Conservation (phyloP, 2,113 vertebrate genomes). For the Notothenia rossii region DNA sequence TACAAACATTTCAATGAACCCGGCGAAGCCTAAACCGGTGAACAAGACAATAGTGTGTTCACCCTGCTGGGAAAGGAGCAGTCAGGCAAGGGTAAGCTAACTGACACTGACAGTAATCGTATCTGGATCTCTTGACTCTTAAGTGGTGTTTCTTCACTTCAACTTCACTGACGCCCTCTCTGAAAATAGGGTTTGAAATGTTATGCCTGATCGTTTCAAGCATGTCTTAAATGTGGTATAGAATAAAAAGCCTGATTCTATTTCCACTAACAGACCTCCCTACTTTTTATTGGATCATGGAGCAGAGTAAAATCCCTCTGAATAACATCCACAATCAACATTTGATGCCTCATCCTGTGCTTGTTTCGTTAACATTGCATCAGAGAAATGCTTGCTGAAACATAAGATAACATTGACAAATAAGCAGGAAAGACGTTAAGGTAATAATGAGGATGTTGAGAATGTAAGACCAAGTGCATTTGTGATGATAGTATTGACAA, state of each 20-base stretch:
- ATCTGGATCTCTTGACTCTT: constrained; percentile 26
- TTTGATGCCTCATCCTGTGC: background rate
- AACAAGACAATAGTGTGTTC: constrained; percentile 29
- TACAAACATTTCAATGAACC: constrained; percentile 37
- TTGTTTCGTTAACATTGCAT: background rate
- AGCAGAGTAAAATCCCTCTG: background rate
- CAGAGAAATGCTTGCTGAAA: background rate
- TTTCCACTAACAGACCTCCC: background rate
- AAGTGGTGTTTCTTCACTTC: constrained; percentile 19
- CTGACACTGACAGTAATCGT: constrained; percentile 44
- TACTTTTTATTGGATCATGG: background rate
- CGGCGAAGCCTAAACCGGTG: constrained; percentile 35
- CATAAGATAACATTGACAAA: background rate
- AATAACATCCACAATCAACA: background rate
- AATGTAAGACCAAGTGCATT: no score
- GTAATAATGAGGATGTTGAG: background rate
- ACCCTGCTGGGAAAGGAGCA: constrained; percentile 52
- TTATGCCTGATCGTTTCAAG: background rate
- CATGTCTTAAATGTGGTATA: background rate
- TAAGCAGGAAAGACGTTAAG: background rate
- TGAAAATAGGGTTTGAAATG: background rate
- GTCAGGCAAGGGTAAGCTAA: constrained; percentile 32
- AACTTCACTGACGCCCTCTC: background rate
- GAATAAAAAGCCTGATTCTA: background rate
- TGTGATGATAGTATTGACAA: no score